Evolutionary conservation across 2,113 vertebrate species (phyloP).

Genomic region (Leucosticte australis): DNA sequence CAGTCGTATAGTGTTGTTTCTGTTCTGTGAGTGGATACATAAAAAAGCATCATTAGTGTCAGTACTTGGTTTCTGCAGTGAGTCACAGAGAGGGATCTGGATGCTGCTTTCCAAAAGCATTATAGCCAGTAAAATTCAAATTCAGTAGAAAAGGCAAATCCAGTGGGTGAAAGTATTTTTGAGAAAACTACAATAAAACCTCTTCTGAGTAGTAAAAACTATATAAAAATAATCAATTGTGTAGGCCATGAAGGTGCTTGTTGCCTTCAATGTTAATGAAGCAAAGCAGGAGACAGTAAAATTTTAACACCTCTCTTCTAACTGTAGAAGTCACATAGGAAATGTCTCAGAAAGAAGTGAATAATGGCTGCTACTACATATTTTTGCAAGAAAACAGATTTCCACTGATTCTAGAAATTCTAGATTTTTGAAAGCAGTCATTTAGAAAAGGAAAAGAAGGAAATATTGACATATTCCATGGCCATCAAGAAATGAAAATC

Average conservation of each 20-base stretch:
- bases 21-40: background rate
- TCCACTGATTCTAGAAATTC: background rate
- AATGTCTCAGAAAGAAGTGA: background rate
- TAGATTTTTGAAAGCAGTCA: background rate
- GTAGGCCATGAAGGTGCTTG: background rate
- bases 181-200: background rate
- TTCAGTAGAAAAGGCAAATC: background rate
- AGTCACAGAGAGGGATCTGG: background rate
- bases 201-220: background rate
- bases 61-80: background rate
- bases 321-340: background rate
- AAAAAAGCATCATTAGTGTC: background rate
- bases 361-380: background rate
- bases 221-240: background rate
- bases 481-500: background rate
- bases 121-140: background rate
- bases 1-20: background rate
- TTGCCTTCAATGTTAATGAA: background rate
- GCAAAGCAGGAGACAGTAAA: background rate
- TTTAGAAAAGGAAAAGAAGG: background rate
- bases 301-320: background rate
- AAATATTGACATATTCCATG: background rate
- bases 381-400: background rate
- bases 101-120: background rate
- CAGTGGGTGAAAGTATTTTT: background rate